Evolutionary conservation across 2,888 invertebrate genomes (phyloP), one percentile per base, ranked within the genome.

Genomic region (Diplazon laetatorius): DNA sequence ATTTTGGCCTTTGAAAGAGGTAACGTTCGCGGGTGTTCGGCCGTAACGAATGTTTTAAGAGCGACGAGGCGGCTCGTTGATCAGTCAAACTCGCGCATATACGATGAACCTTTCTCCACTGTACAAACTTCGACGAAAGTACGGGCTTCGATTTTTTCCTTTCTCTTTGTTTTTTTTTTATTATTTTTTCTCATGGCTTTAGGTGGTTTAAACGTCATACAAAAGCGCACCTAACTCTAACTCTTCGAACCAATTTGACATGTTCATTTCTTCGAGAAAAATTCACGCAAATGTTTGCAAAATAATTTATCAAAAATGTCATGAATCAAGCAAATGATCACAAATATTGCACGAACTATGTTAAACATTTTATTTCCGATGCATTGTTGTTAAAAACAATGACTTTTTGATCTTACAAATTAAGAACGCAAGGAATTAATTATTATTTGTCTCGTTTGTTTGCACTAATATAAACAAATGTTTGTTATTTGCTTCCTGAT

Each of bases 1-100:
- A 71, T 76, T 74, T 80, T 63, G 42, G 70, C 35, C 73, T 75
- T 79, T 81, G 46, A 52, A 50, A 62, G 46, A 69, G 52, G 39
- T 22, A 46, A 44, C 68, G 73, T 70, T 60, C 73, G 60, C 37
- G 48, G 74, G 62, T 68, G 59, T 62, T 60, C 60, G 63, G 52
- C 52, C 60, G 74, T 60, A 46, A 55, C 37, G 44, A 57, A 55
- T 46, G 66, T 60, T 71, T 72, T 65, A 68, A 60, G 60, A 60
- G 60, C 60, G 42, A 60, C 25, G 68, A 68, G 68, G 48, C 55
- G 55, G 52, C 66, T 42, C 52, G 66, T 42, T 42, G 68, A 52
- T 55, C 50, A 55, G 68, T 68, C 55, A 55, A 55, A 55, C 55
- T 55, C 55, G 55, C 42, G 42, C 42, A 68, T 52, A 42, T 68